Evolutionary conservation across 2,797 vertebrate species (phyloP).

Genomic region (Hippopotamyrus pictus): DNA sequence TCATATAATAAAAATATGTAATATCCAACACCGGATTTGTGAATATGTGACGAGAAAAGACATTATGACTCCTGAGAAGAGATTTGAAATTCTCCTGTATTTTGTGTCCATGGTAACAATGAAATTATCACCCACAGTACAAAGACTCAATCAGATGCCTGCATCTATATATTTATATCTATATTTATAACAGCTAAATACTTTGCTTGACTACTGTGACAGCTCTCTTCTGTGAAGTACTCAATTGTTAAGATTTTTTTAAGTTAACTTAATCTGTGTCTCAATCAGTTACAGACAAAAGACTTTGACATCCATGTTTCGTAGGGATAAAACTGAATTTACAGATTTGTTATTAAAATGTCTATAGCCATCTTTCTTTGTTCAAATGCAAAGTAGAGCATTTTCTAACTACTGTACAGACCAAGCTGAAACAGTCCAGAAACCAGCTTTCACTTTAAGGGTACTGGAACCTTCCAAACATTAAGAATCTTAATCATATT

Average conservation of each 20-base stretch:
- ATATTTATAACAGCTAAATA: not conserved
- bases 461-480: not conserved
- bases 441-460: not conserved
- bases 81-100: conserved; percentile 13
- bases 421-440: not conserved
- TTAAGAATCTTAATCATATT: not conserved
- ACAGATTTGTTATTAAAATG: not conserved
- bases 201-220: not conserved
- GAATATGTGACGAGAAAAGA: not conserved
- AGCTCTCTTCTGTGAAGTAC: not conserved
- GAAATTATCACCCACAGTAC: not conserved
- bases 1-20: not conserved
- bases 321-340: not conserved
- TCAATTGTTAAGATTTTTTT: not conserved
- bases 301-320: not conserved
- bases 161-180: not conserved
- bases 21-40: conserved; percentile 5
- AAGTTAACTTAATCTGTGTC: not conserved
- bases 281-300: not conserved
- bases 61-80: not conserved
- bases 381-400: not conserved
- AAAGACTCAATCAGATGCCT: conserved; percentile 6
- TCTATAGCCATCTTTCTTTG: not conserved
- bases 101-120: conserved; percentile 31
- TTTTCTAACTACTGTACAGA: not conserved